Percentiles rank a stretch among this genome's conserved stretches.
phyloP scores from a whole-genome alignment of 2,888 invertebrate genomes.

The Drosophila koepferae region DNA sequence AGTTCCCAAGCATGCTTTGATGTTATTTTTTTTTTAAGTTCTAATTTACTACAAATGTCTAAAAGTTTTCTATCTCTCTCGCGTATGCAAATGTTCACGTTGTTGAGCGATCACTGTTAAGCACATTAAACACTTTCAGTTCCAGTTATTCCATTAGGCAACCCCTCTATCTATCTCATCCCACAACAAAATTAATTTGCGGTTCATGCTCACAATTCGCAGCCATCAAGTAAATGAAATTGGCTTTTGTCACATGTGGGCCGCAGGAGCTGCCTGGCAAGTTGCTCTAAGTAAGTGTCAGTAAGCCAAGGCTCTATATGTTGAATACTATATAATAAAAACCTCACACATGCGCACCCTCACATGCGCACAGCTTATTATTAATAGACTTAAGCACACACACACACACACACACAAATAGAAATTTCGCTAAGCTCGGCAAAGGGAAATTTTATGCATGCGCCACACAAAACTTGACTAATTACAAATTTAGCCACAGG shows the following conservation, averaged over 20 bases:
- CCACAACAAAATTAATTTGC: slow-evolving; percentile 53
- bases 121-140: slow-evolving; percentile 33
- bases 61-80: slow-evolving; percentile 4
- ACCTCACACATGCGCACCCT: slow-evolving; percentile 8
- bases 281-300: slow-evolving; percentile 36
- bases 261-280: slow-evolving; percentile 14
- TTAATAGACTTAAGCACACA: slow-evolving; percentile 52
- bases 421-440: slow-evolving; percentile 40
- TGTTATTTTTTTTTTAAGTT: not conserved
- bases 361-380: slow-evolving; percentile 48
- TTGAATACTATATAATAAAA: slow-evolving; percentile 35
- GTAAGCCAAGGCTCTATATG: slow-evolving; percentile 45
- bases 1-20: not conserved
- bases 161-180: not conserved
- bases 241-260: slow-evolving; percentile 61
- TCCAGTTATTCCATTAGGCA: slow-evolving; percentile 6
- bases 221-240: slow-evolving; percentile 60
- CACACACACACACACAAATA: slow-evolving; percentile 16
- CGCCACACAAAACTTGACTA: slow-evolving; percentile 70
- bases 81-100: slow-evolving; percentile 17
- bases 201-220: slow-evolving; percentile 52
- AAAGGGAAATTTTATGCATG: slow-evolving; percentile 60
- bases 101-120: slow-evolving; percentile 11
- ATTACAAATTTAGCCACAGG: slow-evolving; percentile 79
- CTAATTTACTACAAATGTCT: slow-evolving; percentile 3